Evolutionary conservation across 2,113 vertebrate genomes (phyloP), one percentile per base, ranked within the genome.

Genomic region (Paralichthys olivaceus): DNA sequence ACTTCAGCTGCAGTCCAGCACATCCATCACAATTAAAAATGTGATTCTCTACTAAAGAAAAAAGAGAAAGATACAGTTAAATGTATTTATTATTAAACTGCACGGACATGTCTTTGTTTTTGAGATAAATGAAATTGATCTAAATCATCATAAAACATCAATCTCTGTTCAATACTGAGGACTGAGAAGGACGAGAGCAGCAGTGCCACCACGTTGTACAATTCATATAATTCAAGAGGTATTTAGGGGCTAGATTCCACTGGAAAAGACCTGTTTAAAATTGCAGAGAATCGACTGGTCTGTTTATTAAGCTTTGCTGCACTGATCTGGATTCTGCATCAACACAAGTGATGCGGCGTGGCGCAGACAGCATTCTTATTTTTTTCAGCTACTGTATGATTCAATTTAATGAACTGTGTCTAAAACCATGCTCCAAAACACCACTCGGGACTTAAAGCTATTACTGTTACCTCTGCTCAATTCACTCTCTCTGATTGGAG

Each of bases 401-500:
- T 75, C 60, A 66, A 22, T 45, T 74, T 70, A 20, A 70, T 54
- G 13, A 67, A 70, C 22, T 80, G 54, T 68, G 43, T 68, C 55
- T 59, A 29, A 68, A 58, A 19, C 51, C 47, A 3, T 25, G 51
- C 54, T 22, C 23, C 4, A 23, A 51, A 61, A 61, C 47, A 67
- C 19, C 43, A 64, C 67, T 4, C 9, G 43, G 75, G 55, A 67
- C 73, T 67, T 32, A 51, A 77, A 69, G 72, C 53, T 55, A 63
- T 77, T 70, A 75, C 47, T 60, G 26, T 61, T 60, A 29, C 29
- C 56, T 74, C 57, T 20, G 14, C 74, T 26, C 26, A 51, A 56
- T 55, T 28, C 51, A 67, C 34, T 78, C 56, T 45, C 73, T 57
- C 22, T 43, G 62, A 80, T 49, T 58, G 22, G 64, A 87, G 66